phyloP scores from a whole-genome alignment of 2,888 invertebrate genomes.

The Thera obeliscata region DNA sequence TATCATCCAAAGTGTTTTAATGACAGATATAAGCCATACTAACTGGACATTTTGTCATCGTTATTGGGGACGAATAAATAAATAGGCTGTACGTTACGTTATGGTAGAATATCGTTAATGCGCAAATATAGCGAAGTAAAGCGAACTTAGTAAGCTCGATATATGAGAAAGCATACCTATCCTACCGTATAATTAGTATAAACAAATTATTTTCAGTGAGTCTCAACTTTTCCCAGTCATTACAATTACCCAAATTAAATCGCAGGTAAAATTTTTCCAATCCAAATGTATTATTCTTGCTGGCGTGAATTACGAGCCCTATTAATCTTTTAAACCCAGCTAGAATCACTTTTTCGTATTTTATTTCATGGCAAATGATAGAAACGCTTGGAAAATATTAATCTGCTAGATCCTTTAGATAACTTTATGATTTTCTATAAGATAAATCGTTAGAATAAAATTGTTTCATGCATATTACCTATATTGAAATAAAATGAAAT shows the following conservation, averaged over 20 bases:
- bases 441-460: no score
- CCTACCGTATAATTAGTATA: background rate
- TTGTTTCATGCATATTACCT: background rate
- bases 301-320: conserved; percentile 22
- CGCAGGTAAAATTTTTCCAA: conserved; percentile 17
- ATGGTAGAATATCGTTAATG: background rate
- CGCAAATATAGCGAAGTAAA: background rate
- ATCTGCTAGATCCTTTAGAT: background rate
- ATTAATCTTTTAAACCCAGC: conserved; percentile 19
- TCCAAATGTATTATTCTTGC: conserved; percentile 23
- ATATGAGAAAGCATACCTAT: no score
- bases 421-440: background rate
- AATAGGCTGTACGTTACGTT: conserved; percentile 5
- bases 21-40: conserved; percentile 30
- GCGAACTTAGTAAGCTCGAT: no score
- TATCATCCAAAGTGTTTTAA: conserved; percentile 29
- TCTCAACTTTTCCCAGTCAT: background rate
- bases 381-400: conserved; percentile 7
- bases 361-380: conserved; percentile 12
- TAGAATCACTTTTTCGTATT: conserved; percentile 17
- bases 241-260: conserved; percentile 2
- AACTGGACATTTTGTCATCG: conserved; percentile 16
- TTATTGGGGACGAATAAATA: conserved; percentile 26
- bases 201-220: background rate
- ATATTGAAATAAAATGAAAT: no score